These are phyloP conservation scores for Arctopsyche grandis DNA, from an alignment of 1,140 invertebrate genomes.

Conservation along the genomic window DNA sequence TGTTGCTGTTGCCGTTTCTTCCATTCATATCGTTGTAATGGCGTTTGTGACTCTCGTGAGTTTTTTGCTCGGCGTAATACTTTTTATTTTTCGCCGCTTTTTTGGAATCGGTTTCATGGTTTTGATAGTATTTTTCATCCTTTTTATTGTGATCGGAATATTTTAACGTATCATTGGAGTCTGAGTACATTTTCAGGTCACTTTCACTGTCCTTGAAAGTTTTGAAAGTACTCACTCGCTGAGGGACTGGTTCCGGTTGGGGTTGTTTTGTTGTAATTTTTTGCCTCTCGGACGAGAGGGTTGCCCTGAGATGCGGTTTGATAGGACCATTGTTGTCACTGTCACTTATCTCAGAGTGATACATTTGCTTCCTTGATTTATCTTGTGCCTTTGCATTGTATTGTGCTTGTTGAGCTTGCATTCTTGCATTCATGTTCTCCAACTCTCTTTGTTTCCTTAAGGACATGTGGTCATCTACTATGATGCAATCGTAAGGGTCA, in stretches of 20 bases:
- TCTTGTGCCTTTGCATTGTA: constrained; percentile 55
- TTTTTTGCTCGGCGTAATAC: constrained; percentile 64
- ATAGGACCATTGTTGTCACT: constrained; percentile 58
- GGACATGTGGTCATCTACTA: constrained; percentile 77
- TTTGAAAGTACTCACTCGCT: constrained; percentile 61
- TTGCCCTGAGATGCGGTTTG: constrained; percentile 63
- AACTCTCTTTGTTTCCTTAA: constrained; percentile 69
- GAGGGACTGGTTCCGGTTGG: constrained; percentile 48
- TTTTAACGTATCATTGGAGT: constrained; percentile 65
- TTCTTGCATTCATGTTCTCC: constrained; percentile 63
- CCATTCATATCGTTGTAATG: constrained; percentile 65
- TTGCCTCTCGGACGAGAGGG: constrained; percentile 60
- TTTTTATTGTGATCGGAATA: constrained; percentile 63
- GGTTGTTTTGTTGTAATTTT: constrained; percentile 60
- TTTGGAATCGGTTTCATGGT: constrained; percentile 69
- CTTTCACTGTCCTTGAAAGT: constrained; percentile 66
- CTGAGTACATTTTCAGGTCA: constrained; percentile 66
- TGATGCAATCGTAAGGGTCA: constrained; percentile 78
- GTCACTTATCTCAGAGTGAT: constrained; percentile 51
- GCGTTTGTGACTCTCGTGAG: constrained; percentile 63
- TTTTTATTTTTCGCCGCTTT: constrained; percentile 66
- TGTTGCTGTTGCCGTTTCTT: constrained; percentile 58
- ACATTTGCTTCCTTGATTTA: constrained; percentile 45
- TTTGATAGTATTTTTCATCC: constrained; percentile 68
- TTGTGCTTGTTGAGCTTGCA: constrained; percentile 59